These are phyloP conservation scores for Barypeithes pellucidus DNA, from an alignment of 2,888 invertebrate species.

Conservation along the genomic window DNA sequence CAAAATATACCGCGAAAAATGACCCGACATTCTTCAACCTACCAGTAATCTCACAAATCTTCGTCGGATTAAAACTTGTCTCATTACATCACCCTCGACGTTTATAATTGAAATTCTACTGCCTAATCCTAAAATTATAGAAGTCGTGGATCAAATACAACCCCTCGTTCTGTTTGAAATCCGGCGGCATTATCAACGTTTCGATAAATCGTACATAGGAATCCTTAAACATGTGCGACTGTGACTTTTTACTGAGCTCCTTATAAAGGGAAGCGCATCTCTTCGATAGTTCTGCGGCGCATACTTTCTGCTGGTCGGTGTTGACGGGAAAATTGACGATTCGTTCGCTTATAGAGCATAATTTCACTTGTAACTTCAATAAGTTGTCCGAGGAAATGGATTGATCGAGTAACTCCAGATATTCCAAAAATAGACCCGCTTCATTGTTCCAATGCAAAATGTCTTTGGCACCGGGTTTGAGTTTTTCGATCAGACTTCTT, in stretches of 20 bases:
- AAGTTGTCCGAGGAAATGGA: slow-evolving; percentile 57
- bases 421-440: slow-evolving; percentile 60
- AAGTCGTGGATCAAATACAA: slow-evolving; percentile 57
- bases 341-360: slow-evolving; percentile 58
- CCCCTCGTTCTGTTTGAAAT: slow-evolving; percentile 61
- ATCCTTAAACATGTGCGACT: slow-evolving; percentile 50
- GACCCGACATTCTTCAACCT: no score
- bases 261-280: slow-evolving; percentile 60
- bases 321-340: slow-evolving; percentile 57
- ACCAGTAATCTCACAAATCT: no score
- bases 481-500: slow-evolving; percentile 56
- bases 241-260: slow-evolving; percentile 57
- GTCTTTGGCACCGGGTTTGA: slow-evolving; percentile 53
- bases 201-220: slow-evolving; percentile 59
- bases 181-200: slow-evolving; percentile 62
- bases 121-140: slow-evolving; percentile 40
- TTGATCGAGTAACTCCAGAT: slow-evolving; percentile 60
- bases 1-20: no score
- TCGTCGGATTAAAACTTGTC: not conserved
- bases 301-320: slow-evolving; percentile 61
- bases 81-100: not conserved
- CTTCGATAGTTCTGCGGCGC: slow-evolving; percentile 62
- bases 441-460: slow-evolving; percentile 59
- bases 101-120: not conserved
- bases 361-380: slow-evolving; percentile 55